These are phyloP conservation scores for Eupeodes luniger DNA, from an alignment of 2,888 invertebrate species.

Conservation along the genomic window DNA sequence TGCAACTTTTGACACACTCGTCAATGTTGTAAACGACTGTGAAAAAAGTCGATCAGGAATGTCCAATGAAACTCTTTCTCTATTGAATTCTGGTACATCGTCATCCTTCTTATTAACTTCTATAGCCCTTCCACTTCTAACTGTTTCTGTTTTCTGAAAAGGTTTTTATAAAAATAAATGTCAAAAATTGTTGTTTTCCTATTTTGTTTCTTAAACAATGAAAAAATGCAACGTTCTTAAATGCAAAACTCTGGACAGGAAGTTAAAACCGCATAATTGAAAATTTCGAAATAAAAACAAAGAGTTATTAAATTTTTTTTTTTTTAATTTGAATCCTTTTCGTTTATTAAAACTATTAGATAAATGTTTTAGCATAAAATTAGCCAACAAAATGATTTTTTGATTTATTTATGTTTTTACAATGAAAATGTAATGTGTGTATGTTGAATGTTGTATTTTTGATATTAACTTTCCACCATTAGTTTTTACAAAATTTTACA, in stretches of 20 bases:
- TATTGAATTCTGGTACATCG: slow-evolving; percentile 85
- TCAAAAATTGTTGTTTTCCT: background rate
- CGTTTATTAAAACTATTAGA: slow-evolving; percentile 53
- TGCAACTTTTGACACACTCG: slow-evolving; percentile 86
- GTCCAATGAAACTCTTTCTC: slow-evolving; percentile 86
- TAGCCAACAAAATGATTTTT: slow-evolving; percentile 67
- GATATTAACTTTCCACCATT: slow-evolving; percentile 29
- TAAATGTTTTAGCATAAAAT: slow-evolving; percentile 38
- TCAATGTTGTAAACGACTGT: slow-evolving; percentile 86
- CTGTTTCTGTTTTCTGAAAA: slow-evolving; percentile 51
- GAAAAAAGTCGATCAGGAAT: slow-evolving; percentile 86
- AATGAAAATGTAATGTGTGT: slow-evolving; percentile 58
- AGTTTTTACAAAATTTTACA: slow-evolving; percentile 39
- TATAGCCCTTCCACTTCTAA: slow-evolving; percentile 41
- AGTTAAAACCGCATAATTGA: background rate
- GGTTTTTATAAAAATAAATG: slow-evolving; percentile 37
- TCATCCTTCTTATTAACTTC: slow-evolving; percentile 81
- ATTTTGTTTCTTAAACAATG: background rate
- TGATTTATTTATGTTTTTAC: slow-evolving; percentile 48
- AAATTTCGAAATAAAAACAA: background rate
- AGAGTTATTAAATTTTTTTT: background rate
- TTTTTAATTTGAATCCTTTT: slow-evolving; percentile 47
- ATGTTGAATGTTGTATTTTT: slow-evolving; percentile 20
- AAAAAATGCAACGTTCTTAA: background rate
- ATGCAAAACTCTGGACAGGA: slow-evolving; percentile 37